phyloP scores from a whole-genome alignment of 2,797 vertebrate species.

The Psittacula derbiana region DNA sequence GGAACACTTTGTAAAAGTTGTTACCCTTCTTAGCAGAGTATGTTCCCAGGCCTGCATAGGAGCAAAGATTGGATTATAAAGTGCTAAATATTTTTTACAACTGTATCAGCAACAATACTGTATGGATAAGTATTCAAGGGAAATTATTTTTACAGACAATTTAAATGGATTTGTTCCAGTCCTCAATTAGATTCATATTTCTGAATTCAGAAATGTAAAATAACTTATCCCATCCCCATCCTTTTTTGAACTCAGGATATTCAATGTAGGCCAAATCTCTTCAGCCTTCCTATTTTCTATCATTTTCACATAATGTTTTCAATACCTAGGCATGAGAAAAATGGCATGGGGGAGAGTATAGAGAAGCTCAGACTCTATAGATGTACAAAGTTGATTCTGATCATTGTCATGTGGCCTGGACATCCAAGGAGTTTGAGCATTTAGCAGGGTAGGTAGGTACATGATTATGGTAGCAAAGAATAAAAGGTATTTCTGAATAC shows the following conservation, averaged over 20 bases:
- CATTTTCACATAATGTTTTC: background rate
- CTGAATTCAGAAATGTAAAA: conserved; percentile 68
- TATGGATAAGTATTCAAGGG: conserved; percentile 78
- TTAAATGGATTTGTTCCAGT: conserved; percentile 75
- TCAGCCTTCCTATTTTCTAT: background rate
- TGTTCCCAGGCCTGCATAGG: conserved; percentile 74
- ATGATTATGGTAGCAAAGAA: background rate
- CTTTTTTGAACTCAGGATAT: conserved; percentile 40
- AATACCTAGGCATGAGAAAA: background rate
- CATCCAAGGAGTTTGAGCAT: background rate
- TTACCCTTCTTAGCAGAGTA: conserved; percentile 77
- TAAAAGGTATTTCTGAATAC: background rate
- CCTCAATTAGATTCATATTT: conserved; percentile 77
- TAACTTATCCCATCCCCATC: conserved; percentile 47
- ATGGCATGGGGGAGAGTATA: background rate
- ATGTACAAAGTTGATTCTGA: background rate
- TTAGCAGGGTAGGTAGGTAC: background rate
- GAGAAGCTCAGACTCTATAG: background rate
- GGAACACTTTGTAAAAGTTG: conserved; percentile 83
- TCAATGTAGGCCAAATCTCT: conserved; percentile 30
- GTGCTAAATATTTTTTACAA: conserved; percentile 83
- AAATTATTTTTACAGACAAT: conserved; percentile 83
- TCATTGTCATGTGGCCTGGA: background rate
- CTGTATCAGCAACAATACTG: conserved; percentile 78
- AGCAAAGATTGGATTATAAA: conserved; percentile 83